These are phyloP conservation scores for Microctenopoma steveboyesi DNA, from an alignment of 2,797 vertebrate genomes.

Conservation along the genomic window DNA sequence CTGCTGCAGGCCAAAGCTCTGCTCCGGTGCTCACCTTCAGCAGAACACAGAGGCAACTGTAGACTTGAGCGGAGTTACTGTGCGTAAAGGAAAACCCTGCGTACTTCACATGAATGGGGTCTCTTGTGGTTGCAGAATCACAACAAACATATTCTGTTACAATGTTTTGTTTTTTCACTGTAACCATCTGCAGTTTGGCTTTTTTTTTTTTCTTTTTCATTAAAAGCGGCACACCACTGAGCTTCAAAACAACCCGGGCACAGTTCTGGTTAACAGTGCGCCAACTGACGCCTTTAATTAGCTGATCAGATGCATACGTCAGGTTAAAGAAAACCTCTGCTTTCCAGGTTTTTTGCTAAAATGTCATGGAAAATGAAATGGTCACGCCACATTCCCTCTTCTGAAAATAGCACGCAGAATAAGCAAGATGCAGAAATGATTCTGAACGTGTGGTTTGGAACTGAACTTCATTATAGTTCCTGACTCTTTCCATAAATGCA, in stretches of 20 bases:
- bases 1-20: slow-evolving; percentile 54
- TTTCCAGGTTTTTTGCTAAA: slow-evolving; percentile 64
- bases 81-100: slow-evolving; percentile 66
- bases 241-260: slow-evolving; percentile 72
- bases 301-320: slow-evolving; percentile 79
- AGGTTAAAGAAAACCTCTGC: slow-evolving; percentile 72
- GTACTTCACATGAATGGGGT: slow-evolving; percentile 71
- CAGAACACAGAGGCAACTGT: slow-evolving; percentile 79
- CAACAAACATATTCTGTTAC: slow-evolving; percentile 80
- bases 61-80: slow-evolving; percentile 60
- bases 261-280: slow-evolving; percentile 70
- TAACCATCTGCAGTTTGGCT: slow-evolving; percentile 56
- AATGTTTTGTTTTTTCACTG: slow-evolving; percentile 74
- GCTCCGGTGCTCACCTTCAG: slow-evolving; percentile 54
- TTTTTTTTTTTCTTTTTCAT: slow-evolving; percentile 49
- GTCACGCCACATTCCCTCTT: slow-evolving; percentile 64
- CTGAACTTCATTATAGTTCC: slow-evolving; percentile 58
- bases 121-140: slow-evolving; percentile 71
- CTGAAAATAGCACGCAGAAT: slow-evolving; percentile 72
- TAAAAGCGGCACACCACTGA: slow-evolving; percentile 58
- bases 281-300: slow-evolving; percentile 77
- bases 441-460: slow-evolving; percentile 58
- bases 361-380: slow-evolving; percentile 81
- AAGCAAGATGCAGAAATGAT: slow-evolving; percentile 59
- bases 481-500: slow-evolving; percentile 62